Evolutionary conservation across 2,797 vertebrate genomes (phyloP), one percentile per base, ranked within the genome.

Genomic region (Lindbergichthys nudifrons): DNA sequence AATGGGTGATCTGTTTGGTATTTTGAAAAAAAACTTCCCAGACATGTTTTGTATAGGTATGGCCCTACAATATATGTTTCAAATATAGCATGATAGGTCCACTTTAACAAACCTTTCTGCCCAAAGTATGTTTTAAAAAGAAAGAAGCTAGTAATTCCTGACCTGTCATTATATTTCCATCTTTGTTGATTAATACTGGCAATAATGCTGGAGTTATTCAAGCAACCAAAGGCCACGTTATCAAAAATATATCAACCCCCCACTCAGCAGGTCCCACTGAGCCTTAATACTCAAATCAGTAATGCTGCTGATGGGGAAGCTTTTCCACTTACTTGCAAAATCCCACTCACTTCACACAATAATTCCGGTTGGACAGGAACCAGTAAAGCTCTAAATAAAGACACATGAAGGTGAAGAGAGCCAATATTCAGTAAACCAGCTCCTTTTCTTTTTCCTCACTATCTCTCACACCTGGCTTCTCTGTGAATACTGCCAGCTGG

Each of bases 341-440:
- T 75, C 62, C 57, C 43, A 13, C 47, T 68, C 32, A 53, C 79
- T 64, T 36, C 32, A 36, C 32, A 42, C n/a, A 26, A 65, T 53
- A 56, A 45, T 79, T 77, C 70, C 3, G 2, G 32, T 67, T 85
- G 73, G 69, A 79, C 21, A 67, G 62, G 67, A 82, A 79, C 59
- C 73, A 54, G 45, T 52, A 73, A 67, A 67, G 52, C 47, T 77
- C 23, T 21, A 15, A 69, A 68, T 39, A 19, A 65, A 53, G 60
- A 79, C 65, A 50, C 36, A 46, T 1, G 30, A 68, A 62, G 51
- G 10, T 47, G 32, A 3, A 10, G 11, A 14, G 42, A 73, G 87
- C 78, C 84, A 84, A 87, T 47, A 72, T n/a, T n/a, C n/a, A n/a
- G n/a, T 50, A 86, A 83, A 81, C 68, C 36, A 41, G 16, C 43